Conservation (phyloP, 2,888 invertebrate genomes). For the Drosophila testacea region DNA sequence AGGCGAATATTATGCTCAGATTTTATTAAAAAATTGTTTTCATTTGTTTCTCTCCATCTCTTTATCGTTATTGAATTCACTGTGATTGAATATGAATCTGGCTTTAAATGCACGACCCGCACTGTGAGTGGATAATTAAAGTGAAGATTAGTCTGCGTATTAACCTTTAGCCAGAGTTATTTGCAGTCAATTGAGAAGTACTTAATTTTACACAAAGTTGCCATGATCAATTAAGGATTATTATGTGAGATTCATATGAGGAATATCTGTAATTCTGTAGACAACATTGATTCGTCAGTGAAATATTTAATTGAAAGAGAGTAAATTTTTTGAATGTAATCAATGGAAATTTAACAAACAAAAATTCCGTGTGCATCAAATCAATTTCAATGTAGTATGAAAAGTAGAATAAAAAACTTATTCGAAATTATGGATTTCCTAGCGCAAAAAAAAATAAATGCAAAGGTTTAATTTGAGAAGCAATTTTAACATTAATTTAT, state of each 20-base stretch:
- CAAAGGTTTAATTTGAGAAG: no score
- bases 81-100: conserved; percentile 5
- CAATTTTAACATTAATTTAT: not conserved
- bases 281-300: not conserved
- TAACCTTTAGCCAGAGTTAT: not conserved
- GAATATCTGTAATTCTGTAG: no score
- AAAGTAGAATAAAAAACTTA: not conserved
- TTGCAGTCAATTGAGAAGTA: not conserved
- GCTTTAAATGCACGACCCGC: conserved; percentile 17
- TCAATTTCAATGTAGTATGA: not conserved
- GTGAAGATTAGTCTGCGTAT: conserved; percentile 12
- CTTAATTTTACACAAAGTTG: not conserved
- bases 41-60: not conserved
- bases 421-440: not conserved
- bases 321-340: no score
- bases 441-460: no score
- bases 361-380: no score
- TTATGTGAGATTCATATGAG: not conserved
- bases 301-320: not conserved
- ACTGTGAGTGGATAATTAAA: conserved; percentile 16
- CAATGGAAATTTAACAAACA: no score
- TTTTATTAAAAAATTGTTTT: conserved; percentile 23
- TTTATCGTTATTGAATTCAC: not conserved
- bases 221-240: not conserved
- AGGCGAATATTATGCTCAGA: conserved; percentile 48